Evolutionary conservation across 2,797 vertebrate genomes (phyloP).

Genomic region (Sus cebifrons): DNA sequence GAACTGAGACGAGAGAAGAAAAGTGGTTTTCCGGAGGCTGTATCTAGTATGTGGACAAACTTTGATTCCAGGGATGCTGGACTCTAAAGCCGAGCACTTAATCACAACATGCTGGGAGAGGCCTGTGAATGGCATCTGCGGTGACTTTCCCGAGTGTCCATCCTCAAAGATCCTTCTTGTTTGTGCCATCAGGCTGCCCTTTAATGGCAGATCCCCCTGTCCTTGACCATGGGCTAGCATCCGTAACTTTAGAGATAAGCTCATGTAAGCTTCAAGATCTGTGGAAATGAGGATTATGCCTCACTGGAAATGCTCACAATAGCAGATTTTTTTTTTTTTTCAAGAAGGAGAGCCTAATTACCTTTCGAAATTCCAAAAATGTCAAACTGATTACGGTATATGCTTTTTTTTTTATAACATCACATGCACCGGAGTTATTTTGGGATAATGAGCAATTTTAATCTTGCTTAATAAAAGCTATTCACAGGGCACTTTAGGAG

Average conservation of each 20-base stretch:
- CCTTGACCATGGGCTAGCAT: constrained; percentile 39
- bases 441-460: constrained; percentile 91
- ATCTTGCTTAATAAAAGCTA: constrained; percentile 90
- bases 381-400: constrained; percentile 88
- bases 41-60: background rate
- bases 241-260: constrained; percentile 61
- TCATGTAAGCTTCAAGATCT: constrained; percentile 38
- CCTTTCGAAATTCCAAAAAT: constrained; percentile 89
- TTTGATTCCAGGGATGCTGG: background rate
- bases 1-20: constrained; percentile 6
- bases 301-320: constrained; percentile 87
- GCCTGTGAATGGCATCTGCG: background rate
- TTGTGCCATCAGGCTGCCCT: constrained; percentile 1
- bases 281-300: constrained; percentile 68
- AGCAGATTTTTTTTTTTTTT: constrained; percentile 84
- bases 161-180: background rate
- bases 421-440: constrained; percentile 89
- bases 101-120: background rate
- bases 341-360: constrained; percentile 87
- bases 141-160: background rate
- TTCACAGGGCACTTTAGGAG: constrained; percentile 88
- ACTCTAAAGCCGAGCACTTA: background rate
- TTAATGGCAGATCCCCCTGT: constrained; percentile 58
- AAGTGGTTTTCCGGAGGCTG: background rate
- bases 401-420: constrained; percentile 88